Percentiles rank a stretch among this genome's conserved stretches.
Evolutionary conservation across 2,888 invertebrate species (phyloP).

Genomic region (Gortyna flavago): DNA sequence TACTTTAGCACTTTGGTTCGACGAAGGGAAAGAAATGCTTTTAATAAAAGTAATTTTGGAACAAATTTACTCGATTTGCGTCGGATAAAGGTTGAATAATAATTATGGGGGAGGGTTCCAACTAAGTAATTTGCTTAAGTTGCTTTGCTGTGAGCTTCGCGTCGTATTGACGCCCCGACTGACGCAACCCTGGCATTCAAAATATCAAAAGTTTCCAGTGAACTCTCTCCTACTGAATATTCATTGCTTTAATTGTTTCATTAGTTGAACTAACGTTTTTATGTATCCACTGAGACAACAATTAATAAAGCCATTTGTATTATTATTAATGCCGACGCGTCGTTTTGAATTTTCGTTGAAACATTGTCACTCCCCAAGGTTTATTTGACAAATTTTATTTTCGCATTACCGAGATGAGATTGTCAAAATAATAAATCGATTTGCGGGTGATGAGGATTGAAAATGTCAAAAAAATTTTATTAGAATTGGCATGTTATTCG

Average conservation of each 20-base stretch:
- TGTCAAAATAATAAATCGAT: constrained; percentile 59
- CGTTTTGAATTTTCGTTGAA: constrained; percentile 46
- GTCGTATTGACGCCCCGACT: constrained; percentile 59
- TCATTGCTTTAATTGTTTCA: constrained; percentile 72
- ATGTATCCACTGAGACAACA: constrained; percentile 63
- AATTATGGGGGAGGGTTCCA: constrained; percentile 77
- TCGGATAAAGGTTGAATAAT: constrained; percentile 87
- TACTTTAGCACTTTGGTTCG: constrained; percentile 87
- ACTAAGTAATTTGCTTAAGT: constrained; percentile 81
- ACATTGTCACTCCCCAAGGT: constrained; percentile 40
- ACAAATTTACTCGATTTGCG: constrained; percentile 86
- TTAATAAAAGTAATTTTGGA: constrained; percentile 88
- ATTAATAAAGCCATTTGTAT: constrained; percentile 44
- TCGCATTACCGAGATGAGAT: constrained; percentile 43
- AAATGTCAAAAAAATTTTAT: constrained; percentile 34
- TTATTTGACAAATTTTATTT: constrained; percentile 57
- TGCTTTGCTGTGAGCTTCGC: constrained; percentile 72
- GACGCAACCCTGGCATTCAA: constrained; percentile 66
- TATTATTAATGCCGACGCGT: constrained; percentile 44
- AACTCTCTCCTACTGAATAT: constrained; percentile 73
- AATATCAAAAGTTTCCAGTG: constrained; percentile 73
- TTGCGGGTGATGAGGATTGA: constrained; percentile 29
- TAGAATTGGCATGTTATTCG: constrained; percentile 10
- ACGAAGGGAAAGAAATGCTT: constrained; percentile 86
- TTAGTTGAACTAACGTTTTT: constrained; percentile 67